These are phyloP conservation scores for Brachyptera risi DNA, from an alignment of 2,888 invertebrate species.

Conservation along the genomic window DNA sequence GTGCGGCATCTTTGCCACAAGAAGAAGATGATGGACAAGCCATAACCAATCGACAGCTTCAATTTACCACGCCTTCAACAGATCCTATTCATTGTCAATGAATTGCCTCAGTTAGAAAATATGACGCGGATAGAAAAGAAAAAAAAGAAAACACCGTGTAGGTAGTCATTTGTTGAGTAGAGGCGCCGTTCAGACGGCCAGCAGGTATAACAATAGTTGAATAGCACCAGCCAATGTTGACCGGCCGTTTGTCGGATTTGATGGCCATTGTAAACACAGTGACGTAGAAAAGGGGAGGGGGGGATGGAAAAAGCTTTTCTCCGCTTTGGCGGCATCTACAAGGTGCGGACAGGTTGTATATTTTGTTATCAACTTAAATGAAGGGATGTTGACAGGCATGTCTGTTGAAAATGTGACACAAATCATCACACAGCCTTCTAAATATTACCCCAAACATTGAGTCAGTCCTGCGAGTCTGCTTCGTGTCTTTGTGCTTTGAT, in stretches of 20 bases:
- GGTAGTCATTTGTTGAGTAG: slow-evolving; percentile 19
- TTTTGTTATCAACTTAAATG: slow-evolving; percentile 12
- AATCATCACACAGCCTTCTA: background rate
- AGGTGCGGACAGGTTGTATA: slow-evolving; percentile 29
- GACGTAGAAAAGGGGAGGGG: slow-evolving; percentile 23
- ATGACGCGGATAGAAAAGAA: background rate
- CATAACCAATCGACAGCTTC: slow-evolving; percentile 19
- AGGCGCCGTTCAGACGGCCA: slow-evolving; percentile 24
- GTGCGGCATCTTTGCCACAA: background rate
- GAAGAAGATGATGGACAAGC: background rate
- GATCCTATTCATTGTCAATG: background rate
- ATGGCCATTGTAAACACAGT: slow-evolving; percentile 28
- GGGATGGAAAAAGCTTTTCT: slow-evolving; percentile 18
- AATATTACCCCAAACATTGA: background rate
- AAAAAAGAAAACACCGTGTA: background rate
- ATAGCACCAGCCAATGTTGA: slow-evolving; percentile 2
- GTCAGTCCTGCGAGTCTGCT: no score
- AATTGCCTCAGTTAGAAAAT: slow-evolving; percentile 22
- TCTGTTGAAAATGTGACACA: slow-evolving; percentile 18
- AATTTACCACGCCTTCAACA: slow-evolving; percentile 24
- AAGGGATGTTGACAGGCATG: slow-evolving; percentile 24
- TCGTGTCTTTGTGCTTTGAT: no score
- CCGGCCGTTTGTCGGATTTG: background rate
- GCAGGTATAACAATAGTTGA: slow-evolving; percentile 8
- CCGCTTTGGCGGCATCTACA: slow-evolving; percentile 23